These are phyloP conservation scores for Salvator merianae DNA, from an alignment of 2,113 vertebrate species.

Conservation along the genomic window DNA sequence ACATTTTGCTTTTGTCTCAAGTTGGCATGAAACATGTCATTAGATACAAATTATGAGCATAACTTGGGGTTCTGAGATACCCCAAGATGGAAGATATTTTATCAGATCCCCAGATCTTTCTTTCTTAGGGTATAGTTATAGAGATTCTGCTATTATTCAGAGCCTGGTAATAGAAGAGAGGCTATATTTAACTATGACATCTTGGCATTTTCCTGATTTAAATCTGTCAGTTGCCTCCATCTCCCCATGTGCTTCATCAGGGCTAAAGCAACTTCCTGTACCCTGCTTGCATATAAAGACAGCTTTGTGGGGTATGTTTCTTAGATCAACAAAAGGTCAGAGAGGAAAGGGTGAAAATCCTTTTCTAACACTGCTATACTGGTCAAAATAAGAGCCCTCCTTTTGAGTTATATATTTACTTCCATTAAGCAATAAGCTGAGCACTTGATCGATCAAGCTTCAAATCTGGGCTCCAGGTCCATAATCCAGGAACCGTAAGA, in stretches of 20 bases:
- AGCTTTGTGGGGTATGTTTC: neutral
- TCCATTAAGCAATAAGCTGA: neutral
- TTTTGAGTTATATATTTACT: neutral
- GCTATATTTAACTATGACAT: neutral
- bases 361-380: neutral
- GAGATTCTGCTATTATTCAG: neutral
- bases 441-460: neutral
- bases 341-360: neutral
- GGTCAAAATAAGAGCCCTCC: neutral
- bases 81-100: neutral
- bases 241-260: neutral
- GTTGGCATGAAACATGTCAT: slow-evolving; percentile 57
- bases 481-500: neutral
- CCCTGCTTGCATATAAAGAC: neutral
- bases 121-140: neutral
- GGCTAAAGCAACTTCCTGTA: neutral
- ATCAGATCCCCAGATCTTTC: neutral
- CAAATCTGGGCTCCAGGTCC: neutral
- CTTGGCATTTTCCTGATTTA: neutral
- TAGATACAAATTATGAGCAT: slow-evolving; percentile 46
- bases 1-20: slow-evolving; percentile 51
- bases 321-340: neutral
- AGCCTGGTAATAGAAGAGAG: neutral
- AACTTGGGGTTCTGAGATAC: neutral
- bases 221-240: neutral